Percentiles rank a stretch among this genome's conserved stretches.
Conservation (phyloP, 2,113 vertebrate genomes). For the Caracal caracal region DNA sequence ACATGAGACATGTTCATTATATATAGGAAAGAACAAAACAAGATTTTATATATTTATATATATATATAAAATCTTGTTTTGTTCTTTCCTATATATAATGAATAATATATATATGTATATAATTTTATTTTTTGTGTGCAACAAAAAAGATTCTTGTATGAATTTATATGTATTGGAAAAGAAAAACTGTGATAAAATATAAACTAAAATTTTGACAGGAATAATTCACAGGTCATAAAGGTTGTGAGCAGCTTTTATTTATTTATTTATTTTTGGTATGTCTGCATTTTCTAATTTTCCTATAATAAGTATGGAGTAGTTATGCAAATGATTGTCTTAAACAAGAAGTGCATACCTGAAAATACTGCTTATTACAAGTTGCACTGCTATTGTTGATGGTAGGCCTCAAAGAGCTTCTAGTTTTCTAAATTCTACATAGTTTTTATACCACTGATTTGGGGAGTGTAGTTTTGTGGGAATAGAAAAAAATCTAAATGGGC, state of each 20-base stretch:
- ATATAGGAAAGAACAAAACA: constrained; percentile 30
- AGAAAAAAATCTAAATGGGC: constrained; percentile 1
- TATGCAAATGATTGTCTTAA: constrained; percentile 40
- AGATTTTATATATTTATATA: too few species aligned
- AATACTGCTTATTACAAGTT: constrained; percentile 21
- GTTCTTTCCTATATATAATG: too few species aligned
- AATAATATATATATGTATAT: background rate
- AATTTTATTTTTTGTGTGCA: constrained; percentile 47
- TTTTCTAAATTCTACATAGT: constrained; percentile 51
- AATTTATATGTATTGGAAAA: constrained; percentile 16
- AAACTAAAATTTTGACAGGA: constrained; percentile 31
- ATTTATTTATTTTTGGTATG: constrained; percentile 26
- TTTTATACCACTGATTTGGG: background rate
- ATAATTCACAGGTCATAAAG: constrained; percentile 36
- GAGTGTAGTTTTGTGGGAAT: constrained; percentile 30
- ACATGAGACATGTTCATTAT: background rate
- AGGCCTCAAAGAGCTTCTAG: background rate
- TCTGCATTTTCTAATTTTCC: constrained; percentile 39
- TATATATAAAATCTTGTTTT: too few species aligned
- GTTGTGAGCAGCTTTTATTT: constrained; percentile 35
- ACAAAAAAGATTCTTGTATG: constrained; percentile 9
- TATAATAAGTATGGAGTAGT: background rate
- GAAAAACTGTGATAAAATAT: constrained; percentile 31
- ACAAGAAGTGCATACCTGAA: background rate
- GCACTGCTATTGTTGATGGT: background rate